phyloP scores from a whole-genome alignment of 2,113 vertebrate species.

The Calidris pugnax region DNA sequence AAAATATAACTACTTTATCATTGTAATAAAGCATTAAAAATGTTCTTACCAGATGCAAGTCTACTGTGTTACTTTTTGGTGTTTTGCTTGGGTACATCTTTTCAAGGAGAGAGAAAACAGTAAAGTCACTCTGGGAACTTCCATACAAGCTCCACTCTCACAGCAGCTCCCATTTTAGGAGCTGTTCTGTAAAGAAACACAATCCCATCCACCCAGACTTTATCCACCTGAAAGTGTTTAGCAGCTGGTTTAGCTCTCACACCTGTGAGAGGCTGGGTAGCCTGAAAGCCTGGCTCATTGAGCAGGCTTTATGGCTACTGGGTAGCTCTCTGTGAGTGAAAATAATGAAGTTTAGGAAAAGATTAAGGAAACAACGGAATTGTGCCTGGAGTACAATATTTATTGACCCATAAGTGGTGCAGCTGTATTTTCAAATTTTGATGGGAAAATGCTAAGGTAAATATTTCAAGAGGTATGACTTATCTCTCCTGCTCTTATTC shows the following conservation, averaged over 20 bases:
- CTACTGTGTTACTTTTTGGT: not conserved
- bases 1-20: not conserved
- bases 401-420: not conserved
- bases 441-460: slow-evolving; percentile 28
- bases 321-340: not conserved
- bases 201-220: not conserved
- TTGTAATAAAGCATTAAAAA: not conserved
- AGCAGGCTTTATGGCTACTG: not conserved
- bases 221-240: not conserved
- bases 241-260: not conserved
- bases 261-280: not conserved
- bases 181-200: not conserved
- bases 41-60: not conserved
- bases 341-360: not conserved
- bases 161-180: not conserved
- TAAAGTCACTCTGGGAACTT: not conserved
- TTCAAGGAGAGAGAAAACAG: not conserved
- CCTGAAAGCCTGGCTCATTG: not conserved
- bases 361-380: not conserved
- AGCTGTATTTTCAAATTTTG: slow-evolving; percentile 1
- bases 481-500: not conserved
- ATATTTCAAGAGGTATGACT: slow-evolving; percentile 19
- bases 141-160: not conserved
- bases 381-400: not conserved
- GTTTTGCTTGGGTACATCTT: not conserved